Evolutionary conservation across 2,888 invertebrate genomes (phyloP).

Genomic region (Tinea semifulvella): DNA sequence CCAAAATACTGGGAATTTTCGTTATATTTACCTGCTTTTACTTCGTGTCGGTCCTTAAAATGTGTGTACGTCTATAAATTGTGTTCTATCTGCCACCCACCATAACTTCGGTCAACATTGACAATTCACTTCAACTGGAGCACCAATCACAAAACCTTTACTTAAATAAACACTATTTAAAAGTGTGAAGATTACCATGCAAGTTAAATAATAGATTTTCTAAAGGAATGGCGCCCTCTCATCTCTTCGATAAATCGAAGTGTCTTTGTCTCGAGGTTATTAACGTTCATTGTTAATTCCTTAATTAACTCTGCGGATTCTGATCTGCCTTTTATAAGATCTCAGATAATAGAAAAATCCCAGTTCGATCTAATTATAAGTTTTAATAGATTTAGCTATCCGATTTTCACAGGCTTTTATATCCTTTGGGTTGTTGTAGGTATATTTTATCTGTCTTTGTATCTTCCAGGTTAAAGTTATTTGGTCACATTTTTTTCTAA

Average conservation of each 20-base stretch:
- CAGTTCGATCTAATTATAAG: too few relatives aligned
- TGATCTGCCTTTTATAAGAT: conserved; percentile 6
- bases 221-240: background rate
- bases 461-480: too few relatives aligned
- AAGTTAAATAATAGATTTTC: background rate
- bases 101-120: conserved; percentile 32
- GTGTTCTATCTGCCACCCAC: background rate
- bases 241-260: too few relatives aligned
- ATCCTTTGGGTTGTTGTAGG: too few relatives aligned
- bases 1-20: too few relatives aligned
- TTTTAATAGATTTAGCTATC: too few relatives aligned
- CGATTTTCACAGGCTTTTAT: too few relatives aligned
- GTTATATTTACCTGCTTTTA: too few relatives aligned
- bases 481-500: too few relatives aligned
- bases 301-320: conserved; percentile 4
- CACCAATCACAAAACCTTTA: conserved; percentile 2
- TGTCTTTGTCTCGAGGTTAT: conserved; percentile 4
- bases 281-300: background rate
- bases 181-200: conserved; percentile 7
- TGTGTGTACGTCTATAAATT: background rate
- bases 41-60: too few relatives aligned
- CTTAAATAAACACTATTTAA: background rate
- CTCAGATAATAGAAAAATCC: background rate
- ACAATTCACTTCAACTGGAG: conserved; percentile 30
- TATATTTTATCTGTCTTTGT: too few relatives aligned